Percentiles rank a stretch among this genome's conserved stretches.
Evolutionary conservation across 2,797 vertebrate genomes (phyloP).

Genomic region (Phrynocephalus guinanensis): DNA sequence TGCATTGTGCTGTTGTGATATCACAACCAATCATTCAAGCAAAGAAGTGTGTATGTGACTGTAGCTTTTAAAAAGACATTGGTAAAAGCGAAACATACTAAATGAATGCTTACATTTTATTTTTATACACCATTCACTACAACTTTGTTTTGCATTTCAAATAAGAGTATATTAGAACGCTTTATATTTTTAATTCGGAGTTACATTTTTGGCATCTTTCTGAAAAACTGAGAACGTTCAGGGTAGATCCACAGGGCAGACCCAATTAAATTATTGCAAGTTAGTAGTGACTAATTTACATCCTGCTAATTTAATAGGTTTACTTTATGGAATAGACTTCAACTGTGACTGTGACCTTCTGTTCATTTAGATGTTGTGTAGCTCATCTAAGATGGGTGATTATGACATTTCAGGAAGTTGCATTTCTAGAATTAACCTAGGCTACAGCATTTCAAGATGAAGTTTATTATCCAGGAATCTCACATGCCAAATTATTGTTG

Average conservation of each 20-base stretch:
- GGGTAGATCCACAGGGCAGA: not conserved
- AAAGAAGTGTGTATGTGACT: not conserved
- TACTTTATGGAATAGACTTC: not conserved
- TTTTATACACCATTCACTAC: not conserved
- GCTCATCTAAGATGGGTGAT: not conserved
- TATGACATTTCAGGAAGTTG: conserved; percentile 26
- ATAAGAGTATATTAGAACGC: not conserved
- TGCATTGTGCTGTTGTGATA: not conserved
- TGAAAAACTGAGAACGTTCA: not conserved
- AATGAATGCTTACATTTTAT: not conserved
- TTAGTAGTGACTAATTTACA: not conserved
- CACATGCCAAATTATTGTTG: conserved; percentile 43
- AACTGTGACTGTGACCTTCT: not conserved
- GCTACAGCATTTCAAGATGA: conserved; percentile 60
- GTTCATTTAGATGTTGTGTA: not conserved
- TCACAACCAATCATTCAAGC: not conserved
- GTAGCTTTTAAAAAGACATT: not conserved
- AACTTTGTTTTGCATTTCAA: not conserved
- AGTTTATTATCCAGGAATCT: conserved; percentile 59
- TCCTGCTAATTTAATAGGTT: not conserved
- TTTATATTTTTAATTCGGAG: not conserved
- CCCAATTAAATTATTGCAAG: not conserved
- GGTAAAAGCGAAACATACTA: not conserved
- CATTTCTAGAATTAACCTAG: conserved; percentile 55
- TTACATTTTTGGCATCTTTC: not conserved